Conservation (phyloP, 2,888 invertebrate genomes). For the Dinocampus coccinellae region DNA sequence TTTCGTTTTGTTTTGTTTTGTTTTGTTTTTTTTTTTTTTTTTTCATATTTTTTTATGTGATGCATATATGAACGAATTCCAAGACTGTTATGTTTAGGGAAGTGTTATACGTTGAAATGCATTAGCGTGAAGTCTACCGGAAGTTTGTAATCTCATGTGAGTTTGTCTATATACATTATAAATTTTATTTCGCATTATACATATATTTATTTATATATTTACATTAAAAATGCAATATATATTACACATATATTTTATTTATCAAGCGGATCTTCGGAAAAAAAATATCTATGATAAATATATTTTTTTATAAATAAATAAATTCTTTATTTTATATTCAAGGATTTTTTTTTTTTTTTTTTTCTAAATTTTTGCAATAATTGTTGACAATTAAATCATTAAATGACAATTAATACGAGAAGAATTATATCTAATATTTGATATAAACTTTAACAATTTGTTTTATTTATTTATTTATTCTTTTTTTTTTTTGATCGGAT, state of each 20-base stretch:
- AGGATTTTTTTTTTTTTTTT: neutral
- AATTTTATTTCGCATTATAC: neutral
- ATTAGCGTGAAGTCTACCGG: slow-evolving; percentile 28
- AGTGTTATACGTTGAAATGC: slow-evolving; percentile 35
- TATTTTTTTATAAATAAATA: neutral
- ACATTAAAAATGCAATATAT: neutral
- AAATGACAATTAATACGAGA: neutral
- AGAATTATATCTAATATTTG: neutral
- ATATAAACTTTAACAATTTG: neutral
- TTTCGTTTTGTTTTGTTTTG: no score
- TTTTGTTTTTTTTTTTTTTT: no score
- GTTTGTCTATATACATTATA: neutral
- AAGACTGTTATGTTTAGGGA: slow-evolving; percentile 37
- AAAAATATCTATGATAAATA: no score
- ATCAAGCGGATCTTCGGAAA: neutral
- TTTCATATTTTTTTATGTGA: slow-evolving; percentile 21
- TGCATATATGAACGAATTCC: slow-evolving; percentile 33
- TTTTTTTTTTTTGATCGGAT: neutral
- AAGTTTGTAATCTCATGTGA: slow-evolving; percentile 21
- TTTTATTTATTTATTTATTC: neutral
- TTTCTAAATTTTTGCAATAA: no score
- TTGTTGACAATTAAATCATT: neutral
- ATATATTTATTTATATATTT: no score
- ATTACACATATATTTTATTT: neutral
- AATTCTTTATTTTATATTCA: neutral